Evolutionary conservation across 2,888 invertebrate species (phyloP), one percentile per base, ranked within the genome.

Genomic region (Netelia virgata): DNA sequence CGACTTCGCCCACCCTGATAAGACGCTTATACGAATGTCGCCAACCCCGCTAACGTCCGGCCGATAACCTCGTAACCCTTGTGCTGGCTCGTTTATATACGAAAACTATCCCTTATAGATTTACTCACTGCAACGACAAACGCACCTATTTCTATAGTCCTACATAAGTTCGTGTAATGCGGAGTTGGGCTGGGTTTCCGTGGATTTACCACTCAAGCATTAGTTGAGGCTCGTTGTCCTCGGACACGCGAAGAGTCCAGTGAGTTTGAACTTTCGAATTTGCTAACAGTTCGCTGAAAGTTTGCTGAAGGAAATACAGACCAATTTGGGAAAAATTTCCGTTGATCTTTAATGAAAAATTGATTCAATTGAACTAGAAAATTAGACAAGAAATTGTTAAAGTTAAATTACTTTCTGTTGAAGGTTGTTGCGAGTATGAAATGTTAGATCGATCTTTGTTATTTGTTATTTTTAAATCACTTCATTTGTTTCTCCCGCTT

Each of bases 1-100:
- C 87, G 75, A 36, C 81, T 83, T 86, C 79, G 86, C 82, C 86
- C 87, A 83, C 61, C 80, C 88, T 89, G 90, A 91, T 91, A 90
- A 91, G 90, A 91, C 59, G 36, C 53, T 3, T 18, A 82, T 78
- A 79, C 87, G 82, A 84, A 74, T 69, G 81, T 85, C 74, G 83
- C 77, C 80, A 66, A 64, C 50, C 75, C 64, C n/a, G 6, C 70
- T 20, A 82, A 82, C 84, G 53, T 84, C 85, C 87, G 85, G 72
- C 88, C 88, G 90, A 91, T 92, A 92, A 91, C 89, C 88, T 20
- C 57, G 11, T 43, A 11, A 6, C 20, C 18, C 66, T 55, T 66
- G 87, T 87, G 79, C 87, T 86, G 66, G 16, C 55, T 18, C 18
- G 43, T 16, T 69, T 43, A 55, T 53, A 74, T 36, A 70, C 28